Evolutionary conservation across 1,140 invertebrate species (phyloP).

Genomic region (Calycopis cecrops): DNA sequence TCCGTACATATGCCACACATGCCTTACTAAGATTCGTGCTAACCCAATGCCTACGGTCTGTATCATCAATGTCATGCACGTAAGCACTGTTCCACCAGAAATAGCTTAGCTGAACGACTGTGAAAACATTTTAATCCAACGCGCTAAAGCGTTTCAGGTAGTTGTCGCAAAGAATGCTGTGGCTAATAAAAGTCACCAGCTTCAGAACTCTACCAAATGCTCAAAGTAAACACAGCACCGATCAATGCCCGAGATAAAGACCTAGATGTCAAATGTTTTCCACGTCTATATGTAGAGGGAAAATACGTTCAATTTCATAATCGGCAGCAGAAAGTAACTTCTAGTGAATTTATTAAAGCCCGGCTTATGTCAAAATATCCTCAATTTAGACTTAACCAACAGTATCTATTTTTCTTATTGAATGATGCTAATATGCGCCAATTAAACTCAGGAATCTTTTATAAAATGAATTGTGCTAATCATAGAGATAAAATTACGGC

Average conservation of each 20-base stretch:
- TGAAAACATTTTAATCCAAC: slow-evolving; percentile 27
- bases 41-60: slow-evolving; percentile 21
- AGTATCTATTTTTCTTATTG: slow-evolving; percentile 25
- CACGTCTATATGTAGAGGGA: slow-evolving; percentile 22
- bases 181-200: slow-evolving; percentile 21
- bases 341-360: slow-evolving; percentile 28
- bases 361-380: slow-evolving; percentile 23
- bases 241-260: slow-evolving; percentile 25
- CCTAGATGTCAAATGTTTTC: slow-evolving; percentile 27
- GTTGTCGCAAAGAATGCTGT: slow-evolving; percentile 24
- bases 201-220: slow-evolving; percentile 29
- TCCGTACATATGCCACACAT: slow-evolving; percentile 22
- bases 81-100: slow-evolving; percentile 18
- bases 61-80: slow-evolving; percentile 21
- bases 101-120: slow-evolving; percentile 16
- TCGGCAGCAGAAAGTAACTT: slow-evolving; percentile 22
- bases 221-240: slow-evolving; percentile 23
- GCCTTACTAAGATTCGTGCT: slow-evolving; percentile 20
- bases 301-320: slow-evolving; percentile 26
- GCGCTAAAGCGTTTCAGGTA: slow-evolving; percentile 27
- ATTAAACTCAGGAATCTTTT: slow-evolving; percentile 25
- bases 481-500: slow-evolving; percentile 24
- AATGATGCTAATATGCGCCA: slow-evolving; percentile 24
- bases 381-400: slow-evolving; percentile 25
- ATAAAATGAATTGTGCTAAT: slow-evolving; percentile 29